Evolutionary conservation across 2,888 invertebrate species (phyloP), one percentile per base, ranked within the genome.

Genomic region (Tetropium fuscum): DNA sequence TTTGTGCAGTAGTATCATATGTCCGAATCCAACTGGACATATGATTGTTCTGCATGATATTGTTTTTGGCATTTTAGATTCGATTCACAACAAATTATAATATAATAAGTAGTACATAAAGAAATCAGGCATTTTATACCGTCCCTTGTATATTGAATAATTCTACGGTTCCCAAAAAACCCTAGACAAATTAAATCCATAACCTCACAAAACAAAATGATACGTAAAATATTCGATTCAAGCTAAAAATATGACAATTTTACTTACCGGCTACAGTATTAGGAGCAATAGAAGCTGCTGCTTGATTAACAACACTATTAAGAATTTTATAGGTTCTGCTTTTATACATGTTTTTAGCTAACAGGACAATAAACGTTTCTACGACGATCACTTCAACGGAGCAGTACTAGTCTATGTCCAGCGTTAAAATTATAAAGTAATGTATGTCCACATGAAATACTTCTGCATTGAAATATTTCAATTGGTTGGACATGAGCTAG

Each of bases 241-340:
- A 34, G 10, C 6, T 34, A 34, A 34, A 34, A 34, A 34, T 34
- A 34, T 34, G 34, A 34, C 13, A 34, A 34, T 34, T 34, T 34
- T 34, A 34, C 34, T 34, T 34, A 34, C 10, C 34, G 34, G 34
- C 34, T 34, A 34, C 34, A 34, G 13, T 34, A 5, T 34, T 34
- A 34, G 34, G 34, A 34, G 34, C 34, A 34, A 11, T 34, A 34
- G 34, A 34, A 34, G 34, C 34, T 34, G 34, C 34, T 34, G 34
- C 6, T 34, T 34, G 32, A 32, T 32, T 32, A 32, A 32, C 34
- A 34, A 15, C 34, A 11, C 34, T 34, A 6, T 34, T 34, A 34
- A 34, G 13, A n/a, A 34, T 34, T 34, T 34, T 34, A 34, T 15
- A 34, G 34, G 34, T 34, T 34, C 34, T 34, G 34, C 34, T 34